phyloP scores from a whole-genome alignment of 2,888 invertebrate species.

The Isoperla grammatica region DNA sequence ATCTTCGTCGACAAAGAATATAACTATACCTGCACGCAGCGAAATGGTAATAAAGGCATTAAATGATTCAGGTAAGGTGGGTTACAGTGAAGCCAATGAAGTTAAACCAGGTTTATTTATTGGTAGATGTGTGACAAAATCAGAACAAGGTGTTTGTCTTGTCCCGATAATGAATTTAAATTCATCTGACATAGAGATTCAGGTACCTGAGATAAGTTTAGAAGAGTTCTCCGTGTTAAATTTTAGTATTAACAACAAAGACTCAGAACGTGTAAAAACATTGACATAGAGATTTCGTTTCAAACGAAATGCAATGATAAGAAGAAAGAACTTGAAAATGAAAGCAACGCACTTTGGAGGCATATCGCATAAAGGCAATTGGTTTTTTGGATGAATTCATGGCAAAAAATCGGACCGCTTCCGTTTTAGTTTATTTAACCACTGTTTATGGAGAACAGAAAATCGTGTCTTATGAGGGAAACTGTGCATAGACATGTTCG shows the following conservation, averaged over 20 bases:
- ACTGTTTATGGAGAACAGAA: no score
- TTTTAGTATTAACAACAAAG: constrained; percentile 33
- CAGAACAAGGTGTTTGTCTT: neutral
- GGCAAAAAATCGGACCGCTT: no score
- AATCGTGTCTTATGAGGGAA: no score
- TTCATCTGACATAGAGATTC: neutral
- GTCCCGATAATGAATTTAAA: neutral
- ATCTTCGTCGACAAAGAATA: neutral
- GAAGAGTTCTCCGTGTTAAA: neutral
- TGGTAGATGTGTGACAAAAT: neutral
- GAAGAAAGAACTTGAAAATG: no score
- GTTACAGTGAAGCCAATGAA: no score
- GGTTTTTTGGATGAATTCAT: no score
- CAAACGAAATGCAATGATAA: constrained; percentile 33
- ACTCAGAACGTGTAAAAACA: constrained; percentile 18
- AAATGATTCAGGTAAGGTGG: no score
- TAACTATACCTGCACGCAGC: no score
- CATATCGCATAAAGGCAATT: constrained; percentile 34
- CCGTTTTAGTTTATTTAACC: no score
- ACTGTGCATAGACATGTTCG: no score
- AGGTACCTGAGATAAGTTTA: neutral
- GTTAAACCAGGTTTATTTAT: no score
- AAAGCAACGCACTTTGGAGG: constrained; percentile 32
- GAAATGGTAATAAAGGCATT: no score
- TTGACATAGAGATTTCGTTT: constrained; percentile 22